Conservation (phyloP, 2,888 invertebrate genomes). For the Lithophane semibrunnea region DNA sequence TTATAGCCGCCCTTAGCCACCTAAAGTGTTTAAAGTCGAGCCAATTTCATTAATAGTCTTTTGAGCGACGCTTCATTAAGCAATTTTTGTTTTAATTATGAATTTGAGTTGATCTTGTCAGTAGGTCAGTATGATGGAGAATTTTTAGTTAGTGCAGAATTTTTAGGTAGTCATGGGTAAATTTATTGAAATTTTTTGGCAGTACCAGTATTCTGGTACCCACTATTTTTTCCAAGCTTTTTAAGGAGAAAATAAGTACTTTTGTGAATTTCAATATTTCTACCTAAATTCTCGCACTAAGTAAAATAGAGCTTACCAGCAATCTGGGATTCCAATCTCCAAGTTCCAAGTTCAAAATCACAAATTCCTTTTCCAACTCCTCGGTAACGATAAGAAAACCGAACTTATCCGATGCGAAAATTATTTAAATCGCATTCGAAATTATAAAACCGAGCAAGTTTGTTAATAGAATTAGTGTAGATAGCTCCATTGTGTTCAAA, state of each 20-base stretch:
- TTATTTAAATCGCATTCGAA: constrained; percentile 55
- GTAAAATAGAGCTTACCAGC: not conserved
- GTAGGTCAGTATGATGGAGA: not conserved
- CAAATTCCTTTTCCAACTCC: constrained; percentile 23
- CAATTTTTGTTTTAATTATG: constrained; percentile 48
- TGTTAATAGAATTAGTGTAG: constrained; percentile 49
- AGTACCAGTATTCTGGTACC: not conserved
- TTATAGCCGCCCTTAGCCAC: constrained; percentile 29
- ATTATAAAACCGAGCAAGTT: constrained; percentile 26
- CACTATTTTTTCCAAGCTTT: not conserved
- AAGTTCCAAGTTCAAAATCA: constrained; percentile 16
- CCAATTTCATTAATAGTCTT: constrained; percentile 48
- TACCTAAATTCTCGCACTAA: not conserved
- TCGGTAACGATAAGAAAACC: constrained; percentile 11
- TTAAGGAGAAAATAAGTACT: not conserved
- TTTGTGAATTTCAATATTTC: not conserved
- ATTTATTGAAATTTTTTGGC: too few species aligned
- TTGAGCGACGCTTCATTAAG: constrained; percentile 43
- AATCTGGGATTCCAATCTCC: constrained; percentile 21
- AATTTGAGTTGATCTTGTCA: constrained; percentile 12
- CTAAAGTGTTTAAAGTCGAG: constrained; percentile 41
- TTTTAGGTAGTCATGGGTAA: too few species aligned
- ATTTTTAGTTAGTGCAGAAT: not conserved
- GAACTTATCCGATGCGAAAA: constrained; percentile 45
- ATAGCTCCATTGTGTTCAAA: constrained; percentile 44